Evolutionary conservation across 2,888 invertebrate genomes (phyloP).

Genomic region (Ophion slaviceki): DNA sequence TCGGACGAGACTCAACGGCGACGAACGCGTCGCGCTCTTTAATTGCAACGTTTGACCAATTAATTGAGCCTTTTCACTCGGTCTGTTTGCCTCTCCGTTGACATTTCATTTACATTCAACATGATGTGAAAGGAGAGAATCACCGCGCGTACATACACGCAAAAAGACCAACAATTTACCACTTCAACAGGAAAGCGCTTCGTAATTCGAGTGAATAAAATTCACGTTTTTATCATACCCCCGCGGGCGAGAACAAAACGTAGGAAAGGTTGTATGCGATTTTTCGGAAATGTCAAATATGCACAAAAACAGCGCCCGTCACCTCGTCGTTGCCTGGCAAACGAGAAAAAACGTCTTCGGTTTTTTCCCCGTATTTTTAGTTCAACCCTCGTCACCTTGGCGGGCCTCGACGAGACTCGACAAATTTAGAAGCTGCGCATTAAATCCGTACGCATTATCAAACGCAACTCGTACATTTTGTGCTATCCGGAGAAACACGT

Average conservation of each 20-base stretch:
- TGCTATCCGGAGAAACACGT: conserved; percentile 17
- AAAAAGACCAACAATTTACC: neutral
- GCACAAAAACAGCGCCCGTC: neutral
- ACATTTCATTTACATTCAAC: conserved; percentile 4
- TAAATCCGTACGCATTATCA: conserved; percentile 4
- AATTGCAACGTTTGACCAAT: conserved; percentile 62
- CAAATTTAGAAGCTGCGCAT: conserved; percentile 26
- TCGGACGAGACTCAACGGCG: conserved; percentile 22
- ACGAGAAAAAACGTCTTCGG: conserved; percentile 1
- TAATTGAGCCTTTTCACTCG: conserved; percentile 26
- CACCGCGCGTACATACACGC: neutral
- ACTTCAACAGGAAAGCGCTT: neutral
- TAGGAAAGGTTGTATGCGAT: neutral
- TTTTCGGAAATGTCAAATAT: neutral
- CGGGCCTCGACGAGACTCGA: conserved; percentile 5
- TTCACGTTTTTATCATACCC: neutral
- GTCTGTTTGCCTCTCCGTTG: conserved; percentile 1
- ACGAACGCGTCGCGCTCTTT: conserved; percentile 48
- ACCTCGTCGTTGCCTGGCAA: conserved; percentile 5
- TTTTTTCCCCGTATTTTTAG: conserved; percentile 46
- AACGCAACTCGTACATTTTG: neutral
- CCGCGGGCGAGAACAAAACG: no score
- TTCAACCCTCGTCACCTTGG: conserved; percentile 52
- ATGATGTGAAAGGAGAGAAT: conserved; percentile 28
- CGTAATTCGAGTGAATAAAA: neutral